These are phyloP conservation scores for Drosophila ercepeae DNA, from an alignment of 1,140 invertebrate genomes.

Conservation along the genomic window DNA sequence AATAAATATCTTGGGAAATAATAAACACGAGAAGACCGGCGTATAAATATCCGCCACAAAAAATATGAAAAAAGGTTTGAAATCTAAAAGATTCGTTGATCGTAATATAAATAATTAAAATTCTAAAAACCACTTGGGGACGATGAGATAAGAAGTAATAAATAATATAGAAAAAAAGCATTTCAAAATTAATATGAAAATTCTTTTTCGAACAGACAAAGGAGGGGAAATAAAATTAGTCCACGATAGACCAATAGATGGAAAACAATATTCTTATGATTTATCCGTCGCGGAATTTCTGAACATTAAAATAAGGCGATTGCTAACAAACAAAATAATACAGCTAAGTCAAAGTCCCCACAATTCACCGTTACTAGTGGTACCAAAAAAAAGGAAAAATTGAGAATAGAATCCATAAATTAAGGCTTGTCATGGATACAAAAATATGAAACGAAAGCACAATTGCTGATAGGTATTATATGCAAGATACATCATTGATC, in stretches of 20 bases:
- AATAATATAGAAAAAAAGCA: no score
- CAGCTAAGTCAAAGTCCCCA: neutral
- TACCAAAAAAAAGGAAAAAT: neutral
- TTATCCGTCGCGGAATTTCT: neutral
- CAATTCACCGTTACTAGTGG: neutral
- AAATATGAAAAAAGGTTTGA: no score
- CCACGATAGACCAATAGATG: neutral
- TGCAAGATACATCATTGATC: slow-evolving; percentile 50
- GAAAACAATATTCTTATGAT: neutral
- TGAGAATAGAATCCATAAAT: neutral
- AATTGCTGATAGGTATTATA: slow-evolving; percentile 31
- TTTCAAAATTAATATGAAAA: no score
- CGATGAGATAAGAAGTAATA: no score
- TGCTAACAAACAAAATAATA: neutral
- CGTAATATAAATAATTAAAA: no score
- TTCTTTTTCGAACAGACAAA: no score
- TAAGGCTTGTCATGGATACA: neutral
- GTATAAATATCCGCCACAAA: no score
- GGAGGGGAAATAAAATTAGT: no score
- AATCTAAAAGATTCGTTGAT: no score
- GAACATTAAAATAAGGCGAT: neutral
- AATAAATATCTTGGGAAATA: no score
- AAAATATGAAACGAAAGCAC: slow-evolving; percentile 29
- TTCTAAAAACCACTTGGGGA: no score
- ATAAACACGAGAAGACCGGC: no score